Percentiles rank a stretch among this genome's conserved stretches.
Conservation (phyloP, 1,140 invertebrate genomes). For the Chrysomallon squamiferum region DNA sequence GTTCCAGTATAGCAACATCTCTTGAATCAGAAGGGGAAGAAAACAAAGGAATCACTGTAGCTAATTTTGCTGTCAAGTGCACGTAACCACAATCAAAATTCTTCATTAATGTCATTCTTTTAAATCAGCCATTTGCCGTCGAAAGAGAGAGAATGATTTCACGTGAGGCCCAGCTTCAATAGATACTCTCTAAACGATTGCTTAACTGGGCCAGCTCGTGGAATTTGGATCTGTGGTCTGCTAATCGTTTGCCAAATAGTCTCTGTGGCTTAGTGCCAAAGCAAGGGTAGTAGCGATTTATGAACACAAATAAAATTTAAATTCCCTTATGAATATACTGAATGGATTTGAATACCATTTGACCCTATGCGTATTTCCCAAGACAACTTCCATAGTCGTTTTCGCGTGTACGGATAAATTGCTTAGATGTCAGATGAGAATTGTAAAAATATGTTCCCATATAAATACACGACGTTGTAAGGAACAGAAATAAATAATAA, state of each 20-base stretch:
- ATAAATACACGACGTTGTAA: too few relatives aligned
- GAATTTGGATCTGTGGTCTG: too few relatives aligned
- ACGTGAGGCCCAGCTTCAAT: not conserved
- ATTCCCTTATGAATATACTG: not conserved
- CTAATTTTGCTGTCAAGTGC: slow-evolving; percentile 7
- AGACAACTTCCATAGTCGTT: too few relatives aligned
- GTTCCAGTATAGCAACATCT: too few relatives aligned
- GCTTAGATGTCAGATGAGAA: too few relatives aligned
- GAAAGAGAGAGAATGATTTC: slow-evolving; percentile 2
- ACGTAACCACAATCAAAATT: slow-evolving; percentile 5
- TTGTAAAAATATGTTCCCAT: too few relatives aligned
- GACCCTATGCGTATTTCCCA: not conserved
- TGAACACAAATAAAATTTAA: slow-evolving; percentile 9
- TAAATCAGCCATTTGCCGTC: not conserved
- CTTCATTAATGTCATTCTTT: too few relatives aligned
- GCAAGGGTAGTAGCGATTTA: not conserved
- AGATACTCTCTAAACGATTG: not conserved
- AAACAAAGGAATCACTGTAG: not conserved
- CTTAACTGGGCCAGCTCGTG: not conserved
- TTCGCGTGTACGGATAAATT: too few relatives aligned
- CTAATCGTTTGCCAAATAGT: too few relatives aligned
- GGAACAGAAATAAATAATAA: too few relatives aligned
- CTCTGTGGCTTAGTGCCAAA: too few relatives aligned
- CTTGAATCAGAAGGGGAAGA: too few relatives aligned
- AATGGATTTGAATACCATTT: slow-evolving; percentile 4